Evolutionary conservation across 2,113 vertebrate genomes (phyloP).

Genomic region (Carlito syrichta): DNA sequence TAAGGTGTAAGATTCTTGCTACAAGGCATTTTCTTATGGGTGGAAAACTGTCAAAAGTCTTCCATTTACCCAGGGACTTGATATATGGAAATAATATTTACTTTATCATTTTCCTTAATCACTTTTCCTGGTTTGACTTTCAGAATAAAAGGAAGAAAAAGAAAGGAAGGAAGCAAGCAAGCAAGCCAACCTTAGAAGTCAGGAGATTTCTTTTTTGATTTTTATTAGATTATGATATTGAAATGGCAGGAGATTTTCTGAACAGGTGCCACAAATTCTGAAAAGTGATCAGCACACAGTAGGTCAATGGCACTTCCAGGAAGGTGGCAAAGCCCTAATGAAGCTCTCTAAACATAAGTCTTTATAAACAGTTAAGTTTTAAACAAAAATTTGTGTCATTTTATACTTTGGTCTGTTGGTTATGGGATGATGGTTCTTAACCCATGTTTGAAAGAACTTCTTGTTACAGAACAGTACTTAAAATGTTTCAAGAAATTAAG

Average conservation of each 20-base stretch:
- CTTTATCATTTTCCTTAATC: background rate
- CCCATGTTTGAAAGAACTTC: background rate
- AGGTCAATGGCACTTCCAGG: background rate
- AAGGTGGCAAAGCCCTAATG: background rate
- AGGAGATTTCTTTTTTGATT: background rate
- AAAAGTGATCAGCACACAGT: background rate
- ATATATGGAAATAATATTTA: background rate
- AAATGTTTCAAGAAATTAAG: background rate
- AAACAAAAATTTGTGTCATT: background rate
- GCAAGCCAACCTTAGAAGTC: too few relatives aligned
- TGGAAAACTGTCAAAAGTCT: background rate
- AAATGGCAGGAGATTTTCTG: background rate
- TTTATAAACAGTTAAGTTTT: background rate
- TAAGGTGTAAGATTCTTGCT: background rate
- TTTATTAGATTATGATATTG: background rate
- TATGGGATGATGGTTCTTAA: background rate
- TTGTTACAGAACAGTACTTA: background rate
- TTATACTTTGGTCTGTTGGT: rapidly evolving
- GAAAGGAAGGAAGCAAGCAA: background rate
- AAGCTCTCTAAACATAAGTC: background rate
- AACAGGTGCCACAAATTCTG: background rate
- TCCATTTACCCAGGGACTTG: background rate
- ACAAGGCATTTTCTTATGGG: background rate
- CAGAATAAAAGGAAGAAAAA: background rate
- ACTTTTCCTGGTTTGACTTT: background rate